Conservation (phyloP, 2,888 invertebrate genomes). For the Emesis furor region DNA sequence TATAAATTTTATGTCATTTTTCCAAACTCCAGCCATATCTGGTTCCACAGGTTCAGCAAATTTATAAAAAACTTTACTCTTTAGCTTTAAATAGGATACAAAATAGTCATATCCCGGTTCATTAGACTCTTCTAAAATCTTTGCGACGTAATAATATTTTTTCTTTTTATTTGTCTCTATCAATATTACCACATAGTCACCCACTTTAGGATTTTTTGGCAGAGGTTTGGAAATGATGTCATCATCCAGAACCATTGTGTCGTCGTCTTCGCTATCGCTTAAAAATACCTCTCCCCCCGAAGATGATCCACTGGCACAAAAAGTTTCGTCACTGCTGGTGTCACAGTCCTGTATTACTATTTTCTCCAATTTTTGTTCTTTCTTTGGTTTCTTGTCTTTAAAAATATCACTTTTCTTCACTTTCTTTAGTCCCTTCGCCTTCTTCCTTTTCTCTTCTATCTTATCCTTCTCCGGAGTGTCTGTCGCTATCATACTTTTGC, state of each 20-base stretch:
- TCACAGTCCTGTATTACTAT: not conserved
- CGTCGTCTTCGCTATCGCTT: not conserved
- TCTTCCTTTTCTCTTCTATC: not conserved
- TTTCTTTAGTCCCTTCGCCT: not conserved
- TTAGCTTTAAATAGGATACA: not conserved
- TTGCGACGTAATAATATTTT: constrained; percentile 31
- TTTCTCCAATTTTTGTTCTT: not conserved
- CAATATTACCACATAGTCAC: not conserved
- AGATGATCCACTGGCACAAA: not conserved
- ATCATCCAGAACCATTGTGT: not conserved
- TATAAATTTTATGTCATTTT: constrained; percentile 29
- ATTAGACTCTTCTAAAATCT: constrained; percentile 30
- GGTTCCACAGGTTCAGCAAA: constrained; percentile 12
- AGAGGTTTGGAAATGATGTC: not conserved
- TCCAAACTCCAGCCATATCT: constrained; percentile 22
- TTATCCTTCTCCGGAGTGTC: not conserved
- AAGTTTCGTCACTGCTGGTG: not conserved
- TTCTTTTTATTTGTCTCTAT: constrained; percentile 16
- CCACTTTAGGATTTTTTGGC: not conserved
- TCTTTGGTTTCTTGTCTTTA: not conserved
- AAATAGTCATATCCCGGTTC: constrained; percentile 25
- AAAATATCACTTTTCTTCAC: not conserved
- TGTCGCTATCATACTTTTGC: not conserved
- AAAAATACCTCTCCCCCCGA: no score
- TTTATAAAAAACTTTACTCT: constrained; percentile 21